Evolutionary conservation across 1,140 invertebrate genomes (phyloP), one percentile per base, ranked within the genome.

Genomic region (Diorhabda carinulata): DNA sequence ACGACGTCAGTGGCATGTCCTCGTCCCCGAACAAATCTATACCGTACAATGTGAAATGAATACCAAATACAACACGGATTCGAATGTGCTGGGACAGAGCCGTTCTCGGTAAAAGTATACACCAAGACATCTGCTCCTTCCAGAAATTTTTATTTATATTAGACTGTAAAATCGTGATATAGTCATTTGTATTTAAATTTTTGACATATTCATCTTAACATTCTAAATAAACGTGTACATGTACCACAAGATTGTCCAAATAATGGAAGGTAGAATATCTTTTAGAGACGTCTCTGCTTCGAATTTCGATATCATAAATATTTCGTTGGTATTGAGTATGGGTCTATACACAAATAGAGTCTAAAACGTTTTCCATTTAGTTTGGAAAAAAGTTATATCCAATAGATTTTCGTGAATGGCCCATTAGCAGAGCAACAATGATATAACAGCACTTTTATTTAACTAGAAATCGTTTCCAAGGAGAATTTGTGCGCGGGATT

Each of bases 11-110:
- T 43, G 67, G 10, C 67, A 47, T 63, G 57, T 64, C 56, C 25
- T n/a, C 61, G 61, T 69, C 67, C 67, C 67, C 10, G 61, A 69
- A 63, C 67, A 64, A 69, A 69, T 69, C 67, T 57, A 62, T 64
- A 62, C 61, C 56, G 40, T 58, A 62, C 52, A 69, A 62, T 69
- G 43, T 42, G 61, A 64, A 63, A 69, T 69, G 67, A 69, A 69
- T 69, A 69, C 67, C 61, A 69, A 52, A 69, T 69, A 52, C 47
- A 65, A 45, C 56, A 65, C 43, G 5, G 57, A 43, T 42, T 61
- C 42, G 25, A 43, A 43, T 41, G 9, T 8, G 6, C 47, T 6
- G n/a, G n/a, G 6, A 3, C 47, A 52, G 47, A 52, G n/a, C 47
- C 47, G 47, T 3, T n/a, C 47, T 52, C 6, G 47, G 47, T 2